Percentiles rank a stretch among this genome's conserved stretches.
Conservation (phyloP, 2,797 vertebrate species). For the Vipera ursinii region DNA sequence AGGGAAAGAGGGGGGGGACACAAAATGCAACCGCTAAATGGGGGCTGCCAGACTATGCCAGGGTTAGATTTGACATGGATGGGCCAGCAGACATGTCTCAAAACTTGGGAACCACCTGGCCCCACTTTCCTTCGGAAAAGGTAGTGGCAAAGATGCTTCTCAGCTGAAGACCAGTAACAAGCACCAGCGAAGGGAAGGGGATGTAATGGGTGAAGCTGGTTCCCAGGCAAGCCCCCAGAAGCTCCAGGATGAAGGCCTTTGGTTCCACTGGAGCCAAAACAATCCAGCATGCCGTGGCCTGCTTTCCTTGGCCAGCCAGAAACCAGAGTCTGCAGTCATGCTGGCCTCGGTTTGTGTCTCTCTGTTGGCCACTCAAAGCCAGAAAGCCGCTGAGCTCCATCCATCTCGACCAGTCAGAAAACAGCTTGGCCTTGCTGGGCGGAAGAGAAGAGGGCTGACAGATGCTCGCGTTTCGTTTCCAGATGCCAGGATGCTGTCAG, state of each 20-base stretch:
- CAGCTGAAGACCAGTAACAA: not conserved
- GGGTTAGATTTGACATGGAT: too few species aligned
- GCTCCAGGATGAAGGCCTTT: not conserved
- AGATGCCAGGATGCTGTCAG: not conserved
- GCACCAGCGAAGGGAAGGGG: too few species aligned
- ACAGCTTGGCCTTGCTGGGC: not conserved
- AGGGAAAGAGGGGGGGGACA: not conserved
- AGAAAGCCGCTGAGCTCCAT: not conserved
- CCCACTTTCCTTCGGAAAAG: too few species aligned
- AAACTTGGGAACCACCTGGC: too few species aligned
- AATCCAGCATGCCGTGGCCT: not conserved
- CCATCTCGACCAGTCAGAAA: not conserved
- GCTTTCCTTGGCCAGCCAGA: slow-evolving; percentile 10
- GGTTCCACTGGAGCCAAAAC: not conserved
- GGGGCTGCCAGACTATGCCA: not conserved
- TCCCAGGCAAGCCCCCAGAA: not conserved
- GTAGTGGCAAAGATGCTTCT: too few species aligned
- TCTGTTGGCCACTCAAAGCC: not conserved
- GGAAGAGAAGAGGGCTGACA: not conserved
- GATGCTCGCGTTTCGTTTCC: not conserved
- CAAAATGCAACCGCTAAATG: not conserved
- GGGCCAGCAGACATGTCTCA: not conserved
- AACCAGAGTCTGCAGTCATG: slow-evolving; percentile 15
- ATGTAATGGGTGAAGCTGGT: not conserved
- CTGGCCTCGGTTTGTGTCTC: not conserved